Evolutionary conservation across 2,113 vertebrate genomes (phyloP).

Genomic region (Plotosus lineatus): DNA sequence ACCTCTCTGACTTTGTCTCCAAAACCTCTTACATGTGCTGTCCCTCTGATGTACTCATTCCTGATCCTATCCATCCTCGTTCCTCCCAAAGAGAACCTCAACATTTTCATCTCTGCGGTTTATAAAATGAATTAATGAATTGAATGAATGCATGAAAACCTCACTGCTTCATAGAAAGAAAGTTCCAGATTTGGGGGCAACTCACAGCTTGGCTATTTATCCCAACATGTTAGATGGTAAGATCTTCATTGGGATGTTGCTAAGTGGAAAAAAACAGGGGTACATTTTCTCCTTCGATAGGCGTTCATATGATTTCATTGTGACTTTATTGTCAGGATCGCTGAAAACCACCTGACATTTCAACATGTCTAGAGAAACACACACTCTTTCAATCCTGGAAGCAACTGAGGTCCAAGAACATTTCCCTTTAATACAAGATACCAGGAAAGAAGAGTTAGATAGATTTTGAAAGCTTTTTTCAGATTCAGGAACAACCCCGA

Average conservation of each 20-base stretch:
- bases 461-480: background rate
- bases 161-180: too few species aligned
- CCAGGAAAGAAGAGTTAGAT: background rate
- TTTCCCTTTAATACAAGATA: background rate
- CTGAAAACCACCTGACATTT: background rate
- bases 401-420: background rate
- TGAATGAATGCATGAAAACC: too few species aligned
- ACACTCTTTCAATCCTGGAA: background rate
- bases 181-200: too few species aligned
- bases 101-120: too few species aligned
- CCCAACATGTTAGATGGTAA: background rate
- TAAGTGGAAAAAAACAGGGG: background rate
- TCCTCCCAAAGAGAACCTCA: too few species aligned
- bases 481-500: slow-evolving; percentile 40
- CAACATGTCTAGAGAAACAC: background rate
- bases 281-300: background rate
- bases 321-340: background rate
- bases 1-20: too few species aligned
- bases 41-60: too few species aligned
- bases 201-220: background rate
- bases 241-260: background rate
- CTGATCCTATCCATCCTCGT: too few species aligned
- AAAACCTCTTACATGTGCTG: too few species aligned
- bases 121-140: too few species aligned
- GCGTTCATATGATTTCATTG: background rate